These are phyloP conservation scores for Poeciliopsis paucimaculata DNA, from an alignment of 2,797 vertebrate genomes.

Conservation along the genomic window DNA sequence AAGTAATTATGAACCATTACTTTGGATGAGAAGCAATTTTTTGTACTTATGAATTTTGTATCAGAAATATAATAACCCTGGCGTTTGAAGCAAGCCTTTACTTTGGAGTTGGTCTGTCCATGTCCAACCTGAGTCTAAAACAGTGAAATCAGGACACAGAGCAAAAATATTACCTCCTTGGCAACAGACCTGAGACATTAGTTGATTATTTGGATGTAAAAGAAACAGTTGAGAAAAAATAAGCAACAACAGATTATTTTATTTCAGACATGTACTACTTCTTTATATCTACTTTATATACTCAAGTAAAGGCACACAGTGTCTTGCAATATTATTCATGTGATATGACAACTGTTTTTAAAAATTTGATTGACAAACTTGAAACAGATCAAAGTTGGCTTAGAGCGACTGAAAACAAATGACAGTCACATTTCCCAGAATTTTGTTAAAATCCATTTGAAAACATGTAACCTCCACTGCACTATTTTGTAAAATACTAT, in stretches of 20 bases:
- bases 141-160: slow-evolving; percentile 17
- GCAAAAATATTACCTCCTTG: slow-evolving; percentile 31
- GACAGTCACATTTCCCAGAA: neutral
- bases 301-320: neutral
- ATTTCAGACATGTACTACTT: neutral
- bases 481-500: neutral
- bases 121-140: slow-evolving; percentile 33
- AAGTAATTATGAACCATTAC: slow-evolving; percentile 73
- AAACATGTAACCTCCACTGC: neutral
- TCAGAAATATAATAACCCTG: slow-evolving; percentile 43
- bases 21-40: slow-evolving; percentile 66
- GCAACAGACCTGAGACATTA: slow-evolving; percentile 27
- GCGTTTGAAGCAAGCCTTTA: slow-evolving; percentile 44
- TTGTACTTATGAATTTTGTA: slow-evolving; percentile 58
- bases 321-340: neutral
- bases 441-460: neutral
- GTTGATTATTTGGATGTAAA: neutral
- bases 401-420: neutral
- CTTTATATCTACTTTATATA: neutral
- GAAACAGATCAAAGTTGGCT: neutral
- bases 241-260: neutral
- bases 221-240: slow-evolving; percentile 6
- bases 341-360: neutral
- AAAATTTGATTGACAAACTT: neutral
- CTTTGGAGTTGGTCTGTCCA: slow-evolving; percentile 25